Conservation (phyloP, 2,113 vertebrate species). For the Miniopterus natalensis region DNA sequence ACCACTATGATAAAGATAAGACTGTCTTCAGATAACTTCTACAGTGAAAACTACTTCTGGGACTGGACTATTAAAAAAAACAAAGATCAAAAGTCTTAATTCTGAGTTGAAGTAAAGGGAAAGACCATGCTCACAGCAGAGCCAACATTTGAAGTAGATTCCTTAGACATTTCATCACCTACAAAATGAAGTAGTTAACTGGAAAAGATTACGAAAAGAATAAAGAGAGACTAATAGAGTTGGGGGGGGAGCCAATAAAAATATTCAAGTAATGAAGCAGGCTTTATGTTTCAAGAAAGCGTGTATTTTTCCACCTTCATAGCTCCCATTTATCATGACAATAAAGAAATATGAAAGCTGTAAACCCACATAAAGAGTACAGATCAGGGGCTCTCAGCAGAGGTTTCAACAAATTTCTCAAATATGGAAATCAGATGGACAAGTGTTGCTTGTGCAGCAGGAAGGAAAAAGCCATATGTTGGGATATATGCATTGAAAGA, state of each 20-base stretch:
- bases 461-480: not conserved
- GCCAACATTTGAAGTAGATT: not conserved
- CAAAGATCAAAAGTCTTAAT: not conserved
- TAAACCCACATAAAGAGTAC: not conserved
- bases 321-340: not conserved
- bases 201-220: not conserved
- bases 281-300: slow-evolving; percentile 28
- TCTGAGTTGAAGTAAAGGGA: not conserved
- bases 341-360: not conserved
- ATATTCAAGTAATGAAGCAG: slow-evolving; percentile 26
- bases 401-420: slow-evolving; percentile 23
- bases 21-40: not conserved
- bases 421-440: not conserved
- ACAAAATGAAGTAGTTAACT: not conserved
- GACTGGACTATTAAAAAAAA: not conserved
- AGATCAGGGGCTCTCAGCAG: not conserved
- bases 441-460: not conserved
- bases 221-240: not conserved
- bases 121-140: not conserved
- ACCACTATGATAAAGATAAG: not conserved
- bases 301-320: not conserved
- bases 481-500: not conserved
- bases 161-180: not conserved
- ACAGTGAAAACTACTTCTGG: not conserved
- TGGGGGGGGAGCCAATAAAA: not conserved